phyloP scores from a whole-genome alignment of 2,113 vertebrate genomes.

The Alethe castanea region DNA sequence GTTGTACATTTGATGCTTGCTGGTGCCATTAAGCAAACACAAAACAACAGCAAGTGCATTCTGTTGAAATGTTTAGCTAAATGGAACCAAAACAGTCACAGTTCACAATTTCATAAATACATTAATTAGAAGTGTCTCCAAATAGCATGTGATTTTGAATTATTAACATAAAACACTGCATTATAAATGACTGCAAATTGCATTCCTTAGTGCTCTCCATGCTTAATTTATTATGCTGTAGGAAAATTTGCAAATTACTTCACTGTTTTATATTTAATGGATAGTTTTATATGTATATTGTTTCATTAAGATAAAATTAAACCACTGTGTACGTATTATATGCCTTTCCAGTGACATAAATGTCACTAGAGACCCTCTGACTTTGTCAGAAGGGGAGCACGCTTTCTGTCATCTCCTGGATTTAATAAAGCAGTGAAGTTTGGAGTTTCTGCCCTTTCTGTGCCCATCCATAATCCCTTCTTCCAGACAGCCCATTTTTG shows the following conservation, averaged over 20 bases:
- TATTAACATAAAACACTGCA: conserved; percentile 86
- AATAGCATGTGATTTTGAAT: conserved; percentile 87
- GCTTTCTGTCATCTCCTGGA: neutral
- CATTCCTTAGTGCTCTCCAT: conserved; percentile 81
- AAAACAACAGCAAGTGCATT: conserved; percentile 76
- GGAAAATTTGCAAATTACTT: conserved; percentile 83
- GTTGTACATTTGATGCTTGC: conserved; percentile 67
- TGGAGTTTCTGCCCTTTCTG: neutral
- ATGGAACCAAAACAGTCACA: conserved; percentile 84
- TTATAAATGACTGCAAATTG: conserved; percentile 87
- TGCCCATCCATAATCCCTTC: neutral
- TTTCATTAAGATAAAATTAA: conserved; percentile 80
- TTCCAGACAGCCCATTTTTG: neutral
- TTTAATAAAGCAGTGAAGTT: neutral
- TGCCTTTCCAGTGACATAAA: conserved; percentile 69
- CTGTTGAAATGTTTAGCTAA: conserved; percentile 83
- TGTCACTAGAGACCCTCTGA: conserved; percentile 41
- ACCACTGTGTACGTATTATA: conserved; percentile 62
- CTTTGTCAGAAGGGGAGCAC: conserved; percentile 28
- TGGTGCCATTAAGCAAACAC: conserved; percentile 74
- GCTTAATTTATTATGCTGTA: conserved; percentile 84
- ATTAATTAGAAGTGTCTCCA: conserved; percentile 86
- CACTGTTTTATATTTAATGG: conserved; percentile 77
- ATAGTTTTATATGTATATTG: conserved; percentile 79
- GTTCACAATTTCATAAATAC: conserved; percentile 87